Conservation (phyloP, 30 jellyfish, hydroid and myxozoan genomes). For the Aurelia sp. region DNA sequence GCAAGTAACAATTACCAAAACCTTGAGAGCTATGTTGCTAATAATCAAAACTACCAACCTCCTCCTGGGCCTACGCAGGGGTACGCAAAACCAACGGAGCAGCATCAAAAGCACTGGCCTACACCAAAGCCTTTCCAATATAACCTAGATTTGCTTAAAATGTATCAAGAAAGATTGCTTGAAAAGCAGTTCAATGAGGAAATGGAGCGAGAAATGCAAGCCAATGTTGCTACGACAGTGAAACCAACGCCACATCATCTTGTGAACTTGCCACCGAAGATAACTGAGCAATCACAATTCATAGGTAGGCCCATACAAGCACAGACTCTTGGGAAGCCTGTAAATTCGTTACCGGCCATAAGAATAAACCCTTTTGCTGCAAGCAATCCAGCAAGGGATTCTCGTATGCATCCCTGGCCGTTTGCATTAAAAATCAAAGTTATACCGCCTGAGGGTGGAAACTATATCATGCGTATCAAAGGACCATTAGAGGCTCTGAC, state of each 20-base stretch:
- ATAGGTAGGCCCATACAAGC: neutral
- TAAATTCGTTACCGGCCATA: slow-evolving; percentile 38
- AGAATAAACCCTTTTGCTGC: slow-evolving; percentile 46
- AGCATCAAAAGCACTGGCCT: slow-evolving; percentile 49
- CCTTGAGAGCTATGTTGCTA: slow-evolving; percentile 5
- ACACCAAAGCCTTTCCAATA: slow-evolving; percentile 60
- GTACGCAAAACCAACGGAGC: slow-evolving; percentile 11
- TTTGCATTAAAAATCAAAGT: slow-evolving; percentile 74
- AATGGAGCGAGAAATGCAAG: neutral
- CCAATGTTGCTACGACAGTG: neutral
- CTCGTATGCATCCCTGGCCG: slow-evolving; percentile 78
- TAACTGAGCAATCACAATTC: neutral
- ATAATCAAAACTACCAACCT: neutral
- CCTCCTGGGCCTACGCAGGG: neutral
- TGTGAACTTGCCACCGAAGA: neutral
- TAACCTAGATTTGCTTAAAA: slow-evolving; percentile 4
- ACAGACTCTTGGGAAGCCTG: neutral
- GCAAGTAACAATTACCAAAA: neutral
- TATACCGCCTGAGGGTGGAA: slow-evolving; percentile 83
- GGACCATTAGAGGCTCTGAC: slow-evolving; percentile 87
- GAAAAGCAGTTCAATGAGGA: slow-evolving; percentile 25
- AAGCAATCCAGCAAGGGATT: neutral
- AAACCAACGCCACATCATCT: slow-evolving; percentile 2
- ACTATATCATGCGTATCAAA: slow-evolving; percentile 87
- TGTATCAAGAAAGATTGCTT: slow-evolving; percentile 10